Conservation (phyloP, 2,797 vertebrate species). For the Cuniculus paca region DNA sequence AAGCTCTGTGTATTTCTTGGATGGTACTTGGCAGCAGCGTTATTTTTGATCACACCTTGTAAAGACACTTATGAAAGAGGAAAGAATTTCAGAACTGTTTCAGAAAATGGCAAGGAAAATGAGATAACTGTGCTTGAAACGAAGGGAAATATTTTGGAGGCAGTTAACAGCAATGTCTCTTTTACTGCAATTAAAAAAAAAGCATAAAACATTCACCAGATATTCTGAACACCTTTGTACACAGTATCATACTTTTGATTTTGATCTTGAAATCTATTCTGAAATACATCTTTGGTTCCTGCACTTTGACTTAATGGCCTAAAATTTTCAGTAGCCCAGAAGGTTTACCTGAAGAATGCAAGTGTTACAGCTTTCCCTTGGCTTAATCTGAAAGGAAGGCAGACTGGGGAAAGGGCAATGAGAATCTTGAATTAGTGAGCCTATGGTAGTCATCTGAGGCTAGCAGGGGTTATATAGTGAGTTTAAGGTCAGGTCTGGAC, state of each 20-base stretch:
- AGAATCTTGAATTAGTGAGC: not conserved
- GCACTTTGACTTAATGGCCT: not conserved
- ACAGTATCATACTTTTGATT: not conserved
- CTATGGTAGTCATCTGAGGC: not conserved
- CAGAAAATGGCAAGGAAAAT: not conserved
- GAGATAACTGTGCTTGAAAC: not conserved
- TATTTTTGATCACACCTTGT: not conserved
- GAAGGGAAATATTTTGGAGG: not conserved
- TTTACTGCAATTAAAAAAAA: not conserved
- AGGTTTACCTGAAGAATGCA: not conserved
- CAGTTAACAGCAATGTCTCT: not conserved
- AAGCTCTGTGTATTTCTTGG: not conserved
- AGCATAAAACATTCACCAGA: not conserved
- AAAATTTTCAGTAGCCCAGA: not conserved
- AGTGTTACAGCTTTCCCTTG: rapidly evolving
- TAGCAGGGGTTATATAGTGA: not conserved
- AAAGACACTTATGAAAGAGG: not conserved
- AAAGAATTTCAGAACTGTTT: not conserved
- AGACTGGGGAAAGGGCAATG: not conserved
- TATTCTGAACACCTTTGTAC: not conserved
- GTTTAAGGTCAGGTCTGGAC: too few species aligned
- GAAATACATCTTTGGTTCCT: not conserved
- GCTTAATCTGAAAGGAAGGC: not conserved
- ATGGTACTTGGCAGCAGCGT: not conserved
- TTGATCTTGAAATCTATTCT: not conserved